phyloP scores from a whole-genome alignment of 30 jellyfish, hydroid and myxozoan species.

The Sanderia malayensis region DNA sequence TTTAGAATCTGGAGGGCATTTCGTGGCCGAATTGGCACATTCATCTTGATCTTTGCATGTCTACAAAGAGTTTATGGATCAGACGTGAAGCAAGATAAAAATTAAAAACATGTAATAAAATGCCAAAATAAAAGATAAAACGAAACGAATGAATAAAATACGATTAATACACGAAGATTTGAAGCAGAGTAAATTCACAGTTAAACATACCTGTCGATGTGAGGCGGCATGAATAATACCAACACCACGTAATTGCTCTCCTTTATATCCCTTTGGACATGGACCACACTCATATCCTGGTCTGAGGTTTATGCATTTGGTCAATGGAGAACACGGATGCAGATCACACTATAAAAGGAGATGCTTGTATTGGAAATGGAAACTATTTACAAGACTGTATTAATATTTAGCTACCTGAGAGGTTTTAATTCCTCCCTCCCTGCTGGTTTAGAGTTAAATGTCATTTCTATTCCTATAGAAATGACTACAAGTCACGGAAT shows the following conservation, averaged over 20 bases:
- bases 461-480: too few species aligned
- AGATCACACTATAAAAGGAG: constrained; percentile 52
- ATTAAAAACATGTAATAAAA: not conserved
- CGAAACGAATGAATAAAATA: not conserved
- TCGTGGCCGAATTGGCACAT: constrained; percentile 31
- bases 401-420: too few species aligned
- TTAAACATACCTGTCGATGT: constrained; percentile 74
- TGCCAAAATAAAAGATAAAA: not conserved
- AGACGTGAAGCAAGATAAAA: not conserved
- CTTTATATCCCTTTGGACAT: constrained; percentile 79
- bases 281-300: constrained; percentile 79
- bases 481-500: too few species aligned
- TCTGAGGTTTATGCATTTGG: constrained; percentile 56
- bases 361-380: not conserved
- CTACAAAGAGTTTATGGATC: constrained; percentile 5
- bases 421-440: too few species aligned
- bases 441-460: too few species aligned
- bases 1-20: constrained; percentile 39
- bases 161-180: not conserved
- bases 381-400: not conserved
- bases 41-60: constrained; percentile 52
- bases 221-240: constrained; percentile 74
- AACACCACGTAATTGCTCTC: constrained; percentile 55
- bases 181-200: not conserved
- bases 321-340: constrained; percentile 68